A percentile compares a stretch with the other conserved stretches of the same genome.
phyloP scores from a whole-genome alignment of 2,888 invertebrate genomes.

The Drosophila suboccidentalis region DNA sequence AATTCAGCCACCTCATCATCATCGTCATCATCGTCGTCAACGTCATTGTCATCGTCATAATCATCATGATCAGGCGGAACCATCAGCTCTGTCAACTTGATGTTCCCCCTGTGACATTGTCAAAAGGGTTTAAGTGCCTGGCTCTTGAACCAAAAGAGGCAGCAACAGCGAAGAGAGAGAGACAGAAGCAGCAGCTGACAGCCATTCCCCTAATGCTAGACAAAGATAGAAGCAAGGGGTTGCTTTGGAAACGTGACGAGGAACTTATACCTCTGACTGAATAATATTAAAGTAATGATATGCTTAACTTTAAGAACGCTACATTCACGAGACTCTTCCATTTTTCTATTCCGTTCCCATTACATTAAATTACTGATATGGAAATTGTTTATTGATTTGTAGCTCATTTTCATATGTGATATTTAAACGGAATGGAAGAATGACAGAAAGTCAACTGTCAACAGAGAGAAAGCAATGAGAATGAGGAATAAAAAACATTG shows the following conservation, averaged over 20 bases:
- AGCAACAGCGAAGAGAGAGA: conserved; percentile 22
- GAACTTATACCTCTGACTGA: conserved; percentile 43
- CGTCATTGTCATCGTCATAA: conserved; percentile 47
- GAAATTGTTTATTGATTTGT: conserved; percentile 31
- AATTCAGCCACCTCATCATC: conserved; percentile 73
- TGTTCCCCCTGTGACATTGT: conserved; percentile 74
- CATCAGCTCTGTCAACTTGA: conserved; percentile 65
- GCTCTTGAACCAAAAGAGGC: conserved; percentile 64
- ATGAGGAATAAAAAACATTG: not conserved
- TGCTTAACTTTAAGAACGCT: conserved; percentile 29
- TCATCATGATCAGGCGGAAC: conserved; percentile 43
- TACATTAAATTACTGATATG: conserved; percentile 20
- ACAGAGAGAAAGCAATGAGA: not conserved
- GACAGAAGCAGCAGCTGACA: conserved; percentile 60
- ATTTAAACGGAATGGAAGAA: conserved; percentile 1
- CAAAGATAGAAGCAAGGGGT: conserved; percentile 48
- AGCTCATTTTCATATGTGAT: conserved; percentile 11
- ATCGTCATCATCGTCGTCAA: conserved; percentile 42
- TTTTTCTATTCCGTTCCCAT: not conserved
- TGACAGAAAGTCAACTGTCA: not conserved
- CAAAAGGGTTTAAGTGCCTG: conserved; percentile 79
- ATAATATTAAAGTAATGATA: conserved; percentile 58
- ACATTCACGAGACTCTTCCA: not conserved
- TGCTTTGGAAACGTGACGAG: conserved; percentile 55
- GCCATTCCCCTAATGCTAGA: conserved; percentile 60